Percentiles rank a stretch among this genome's conserved stretches.
These are phyloP conservation scores for Xenops minutus DNA, from an alignment of 2,797 vertebrate species.

Conservation along the genomic window DNA sequence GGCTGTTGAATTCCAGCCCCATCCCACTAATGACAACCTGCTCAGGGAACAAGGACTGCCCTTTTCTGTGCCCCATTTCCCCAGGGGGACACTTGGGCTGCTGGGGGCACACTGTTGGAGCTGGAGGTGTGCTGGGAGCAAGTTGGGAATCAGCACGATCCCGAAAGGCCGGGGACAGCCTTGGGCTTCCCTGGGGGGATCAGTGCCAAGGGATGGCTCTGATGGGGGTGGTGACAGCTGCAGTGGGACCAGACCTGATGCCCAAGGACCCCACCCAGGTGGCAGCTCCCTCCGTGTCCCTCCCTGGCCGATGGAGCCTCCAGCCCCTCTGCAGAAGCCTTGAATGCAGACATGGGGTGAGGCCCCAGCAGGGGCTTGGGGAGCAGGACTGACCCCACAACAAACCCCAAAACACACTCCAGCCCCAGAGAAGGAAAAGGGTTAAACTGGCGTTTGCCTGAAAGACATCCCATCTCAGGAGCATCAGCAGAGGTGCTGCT, in stretches of 20 bases:
- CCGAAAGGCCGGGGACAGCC: background rate
- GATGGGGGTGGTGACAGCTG: background rate
- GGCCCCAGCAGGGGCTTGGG: background rate
- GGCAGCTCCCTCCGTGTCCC: background rate
- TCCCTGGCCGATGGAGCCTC: background rate
- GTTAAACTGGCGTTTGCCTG: background rate
- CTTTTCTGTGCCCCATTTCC: accelerated
- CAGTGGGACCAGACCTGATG: background rate
- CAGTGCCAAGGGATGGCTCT: background rate
- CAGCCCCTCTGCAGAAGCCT: background rate
- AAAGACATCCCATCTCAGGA: background rate
- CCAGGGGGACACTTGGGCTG: accelerated
- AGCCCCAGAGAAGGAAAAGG: background rate
- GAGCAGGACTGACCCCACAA: background rate
- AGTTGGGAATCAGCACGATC: accelerated
- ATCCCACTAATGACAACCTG: background rate
- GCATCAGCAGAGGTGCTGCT: background rate
- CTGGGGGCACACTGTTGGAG: background rate
- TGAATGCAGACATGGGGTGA: accelerated
- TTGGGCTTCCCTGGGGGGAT: background rate
- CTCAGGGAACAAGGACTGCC: background rate
- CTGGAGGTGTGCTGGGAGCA: background rate
- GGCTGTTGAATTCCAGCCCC: background rate
- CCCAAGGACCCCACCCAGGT: accelerated
- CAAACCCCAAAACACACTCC: background rate